Conservation (phyloP, 1,140 invertebrate genomes). For the Leptopilina boulardi region DNA sequence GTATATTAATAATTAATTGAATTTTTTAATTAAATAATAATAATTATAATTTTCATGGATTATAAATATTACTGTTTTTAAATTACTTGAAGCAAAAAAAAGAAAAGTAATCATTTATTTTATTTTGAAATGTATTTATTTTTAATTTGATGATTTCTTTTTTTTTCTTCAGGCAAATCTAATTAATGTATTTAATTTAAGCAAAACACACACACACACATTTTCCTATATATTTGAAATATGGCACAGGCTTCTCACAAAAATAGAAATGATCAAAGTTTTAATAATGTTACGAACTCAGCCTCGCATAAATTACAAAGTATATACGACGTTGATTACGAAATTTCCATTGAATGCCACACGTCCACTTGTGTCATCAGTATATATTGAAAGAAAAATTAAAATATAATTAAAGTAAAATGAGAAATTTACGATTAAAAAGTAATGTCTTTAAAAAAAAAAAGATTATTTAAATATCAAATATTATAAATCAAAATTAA, state of each 20-base stretch:
- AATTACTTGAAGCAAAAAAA: no score
- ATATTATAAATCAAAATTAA: no score
- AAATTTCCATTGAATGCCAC: conserved; percentile 21
- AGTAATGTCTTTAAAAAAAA: neutral
- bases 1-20: no score
- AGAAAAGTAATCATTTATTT: no score
- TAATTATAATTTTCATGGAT: no score
- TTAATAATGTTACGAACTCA: conserved; percentile 29
- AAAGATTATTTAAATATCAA: neutral
- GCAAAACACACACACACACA: neutral
- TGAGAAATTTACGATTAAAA: neutral
- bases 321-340: conserved; percentile 9
- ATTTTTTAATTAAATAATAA: no score
- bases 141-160: no score
- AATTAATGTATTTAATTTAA: conserved; percentile 23
- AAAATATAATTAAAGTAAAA: conserved; percentile 24
- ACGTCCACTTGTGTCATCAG: conserved; percentile 28
- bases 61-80: no score
- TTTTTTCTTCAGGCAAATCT: no score
- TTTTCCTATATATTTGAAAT: neutral
- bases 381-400: conserved; percentile 20
- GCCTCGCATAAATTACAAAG: conserved; percentile 26
- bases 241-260: conserved; percentile 26
- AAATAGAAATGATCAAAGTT: conserved; percentile 33
- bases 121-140: no score